phyloP scores from a whole-genome alignment of 2,797 vertebrate species.

The Percopsis omiscomaycus region DNA sequence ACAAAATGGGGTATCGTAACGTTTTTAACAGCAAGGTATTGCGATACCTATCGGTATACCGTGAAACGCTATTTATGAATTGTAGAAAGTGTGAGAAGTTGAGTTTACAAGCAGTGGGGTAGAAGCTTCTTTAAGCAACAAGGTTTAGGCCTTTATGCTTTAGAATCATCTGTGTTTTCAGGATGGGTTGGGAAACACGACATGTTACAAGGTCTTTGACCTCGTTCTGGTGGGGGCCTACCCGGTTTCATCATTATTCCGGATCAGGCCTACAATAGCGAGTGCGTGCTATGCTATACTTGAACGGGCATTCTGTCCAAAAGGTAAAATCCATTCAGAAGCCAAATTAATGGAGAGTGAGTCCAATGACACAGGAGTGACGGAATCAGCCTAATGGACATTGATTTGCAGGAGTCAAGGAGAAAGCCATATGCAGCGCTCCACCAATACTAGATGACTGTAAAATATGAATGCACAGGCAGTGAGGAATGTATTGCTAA shows the following conservation, averaged over 20 bases:
- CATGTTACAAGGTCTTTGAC: too few relatives aligned
- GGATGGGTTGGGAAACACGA: too few relatives aligned
- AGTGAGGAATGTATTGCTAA: conserved; percentile 35
- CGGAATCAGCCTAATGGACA: conserved; percentile 63
- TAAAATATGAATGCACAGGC: conserved; percentile 60
- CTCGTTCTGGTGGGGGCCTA: too few relatives aligned
- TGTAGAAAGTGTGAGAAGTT: too few relatives aligned
- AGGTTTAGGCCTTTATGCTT: too few relatives aligned
- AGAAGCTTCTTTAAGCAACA: too few relatives aligned
- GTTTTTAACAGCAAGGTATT: too few relatives aligned
- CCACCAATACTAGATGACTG: conserved; percentile 32
- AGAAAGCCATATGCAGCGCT: conserved; percentile 50
- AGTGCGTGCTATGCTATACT: conserved; percentile 11
- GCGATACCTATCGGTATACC: too few relatives aligned
- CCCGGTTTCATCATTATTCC: neutral
- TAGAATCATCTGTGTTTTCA: too few relatives aligned
- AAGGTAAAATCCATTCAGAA: conserved; percentile 28
- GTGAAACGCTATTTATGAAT: too few relatives aligned
- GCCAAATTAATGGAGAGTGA: conserved; percentile 49
- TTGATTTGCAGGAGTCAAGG: conserved; percentile 65
- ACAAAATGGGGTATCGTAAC: too few relatives aligned
- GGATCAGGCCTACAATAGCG: conserved; percentile 21
- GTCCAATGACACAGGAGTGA: conserved; percentile 54
- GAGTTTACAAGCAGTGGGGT: too few relatives aligned
- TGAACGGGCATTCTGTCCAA: conserved; percentile 8